phyloP scores from a whole-genome alignment of 2,113 vertebrate genomes.

The Mystacornis crossleyi region DNA sequence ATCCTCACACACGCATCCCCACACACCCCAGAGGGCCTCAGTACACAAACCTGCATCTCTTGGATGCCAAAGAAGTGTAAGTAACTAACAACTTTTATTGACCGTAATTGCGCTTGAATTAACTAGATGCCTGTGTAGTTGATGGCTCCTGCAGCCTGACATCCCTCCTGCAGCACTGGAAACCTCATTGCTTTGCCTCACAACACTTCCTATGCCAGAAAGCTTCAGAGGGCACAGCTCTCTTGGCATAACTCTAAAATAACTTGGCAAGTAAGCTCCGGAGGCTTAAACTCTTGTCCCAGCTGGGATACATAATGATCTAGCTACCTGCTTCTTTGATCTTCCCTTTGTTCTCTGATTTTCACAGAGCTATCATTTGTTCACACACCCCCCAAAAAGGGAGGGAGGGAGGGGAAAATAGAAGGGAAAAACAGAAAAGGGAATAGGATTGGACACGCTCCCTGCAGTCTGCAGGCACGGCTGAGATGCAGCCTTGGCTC shows the following conservation, averaged over 20 bases:
- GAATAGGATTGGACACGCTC: background rate
- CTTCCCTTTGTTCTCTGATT: slow-evolving; percentile 31
- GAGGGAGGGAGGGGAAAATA: background rate
- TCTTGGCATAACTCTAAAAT: slow-evolving; percentile 3
- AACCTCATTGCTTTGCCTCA: background rate
- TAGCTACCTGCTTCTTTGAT: slow-evolving; percentile 26
- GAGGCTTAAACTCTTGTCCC: slow-evolving; percentile 12
- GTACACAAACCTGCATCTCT: background rate
- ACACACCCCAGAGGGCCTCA: background rate
- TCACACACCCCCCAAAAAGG: background rate
- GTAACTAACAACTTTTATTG: background rate
- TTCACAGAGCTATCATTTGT: background rate
- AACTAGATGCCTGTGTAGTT: background rate
- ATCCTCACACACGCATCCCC: background rate
- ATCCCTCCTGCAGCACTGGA: background rate
- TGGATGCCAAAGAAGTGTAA: background rate
- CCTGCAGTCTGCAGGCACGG: background rate
- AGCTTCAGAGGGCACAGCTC: slow-evolving; percentile 31
- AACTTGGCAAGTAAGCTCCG: background rate
- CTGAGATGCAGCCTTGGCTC: background rate
- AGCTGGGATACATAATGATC: slow-evolving; percentile 7
- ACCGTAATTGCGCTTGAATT: background rate
- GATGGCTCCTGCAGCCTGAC: slow-evolving; percentile 24
- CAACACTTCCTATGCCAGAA: slow-evolving; percentile 14
- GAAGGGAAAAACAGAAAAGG: background rate